Conservation (phyloP, 1,140 invertebrate genomes). For the Procambarus clarkii region DNA sequence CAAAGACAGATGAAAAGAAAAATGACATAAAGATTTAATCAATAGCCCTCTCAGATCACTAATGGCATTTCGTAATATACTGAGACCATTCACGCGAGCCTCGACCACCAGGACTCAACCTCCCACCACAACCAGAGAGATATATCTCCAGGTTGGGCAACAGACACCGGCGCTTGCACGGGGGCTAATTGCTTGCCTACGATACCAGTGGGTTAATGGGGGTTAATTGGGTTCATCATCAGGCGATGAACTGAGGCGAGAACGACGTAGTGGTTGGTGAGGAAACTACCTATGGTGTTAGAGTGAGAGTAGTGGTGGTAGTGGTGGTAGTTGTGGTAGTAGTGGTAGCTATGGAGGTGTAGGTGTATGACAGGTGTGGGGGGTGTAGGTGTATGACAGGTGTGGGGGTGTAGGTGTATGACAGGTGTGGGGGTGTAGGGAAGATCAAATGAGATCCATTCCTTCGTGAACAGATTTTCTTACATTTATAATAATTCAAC, state of each 20-base stretch:
- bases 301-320: too few relatives aligned
- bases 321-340: too few relatives aligned
- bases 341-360: too few relatives aligned
- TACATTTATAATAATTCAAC: neutral
- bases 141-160: neutral
- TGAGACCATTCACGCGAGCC: neutral
- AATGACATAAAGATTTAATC: neutral
- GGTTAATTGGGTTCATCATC: neutral
- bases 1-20: too few relatives aligned
- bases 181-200: neutral
- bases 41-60: neutral
- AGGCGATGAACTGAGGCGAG: neutral
- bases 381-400: too few relatives aligned
- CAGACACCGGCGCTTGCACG: neutral
- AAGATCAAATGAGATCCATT: neutral
- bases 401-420: too few relatives aligned
- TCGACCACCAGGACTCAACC: neutral
- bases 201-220: neutral
- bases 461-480: neutral
- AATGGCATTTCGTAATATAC: neutral
- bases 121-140: neutral
- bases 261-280: neutral
- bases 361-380: too few relatives aligned
- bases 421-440: too few relatives aligned
- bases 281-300: neutral